phyloP scores from a whole-genome alignment of 2,113 vertebrate genomes.

The Pseudorectes ferrugineus region DNA sequence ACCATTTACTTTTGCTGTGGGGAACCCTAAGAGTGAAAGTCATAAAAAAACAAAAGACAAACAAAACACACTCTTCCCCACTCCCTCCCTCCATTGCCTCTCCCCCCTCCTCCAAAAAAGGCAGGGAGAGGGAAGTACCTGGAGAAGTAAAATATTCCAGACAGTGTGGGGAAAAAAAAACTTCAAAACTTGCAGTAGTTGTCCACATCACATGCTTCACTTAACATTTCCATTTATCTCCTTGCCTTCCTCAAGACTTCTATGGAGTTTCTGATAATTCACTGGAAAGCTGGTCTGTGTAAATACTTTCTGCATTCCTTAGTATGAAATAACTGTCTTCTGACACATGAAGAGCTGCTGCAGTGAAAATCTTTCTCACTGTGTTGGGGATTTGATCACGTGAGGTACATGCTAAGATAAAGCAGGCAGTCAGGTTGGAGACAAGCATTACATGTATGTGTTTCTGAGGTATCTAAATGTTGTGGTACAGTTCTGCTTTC shows the following conservation, averaged over 20 bases:
- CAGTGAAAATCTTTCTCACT: neutral
- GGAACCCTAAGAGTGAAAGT: neutral
- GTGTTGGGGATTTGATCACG: neutral
- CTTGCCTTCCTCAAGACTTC: neutral
- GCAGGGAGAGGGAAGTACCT: rapidly evolving
- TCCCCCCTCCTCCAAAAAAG: rapidly evolving
- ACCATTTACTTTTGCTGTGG: neutral
- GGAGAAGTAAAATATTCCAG: neutral
- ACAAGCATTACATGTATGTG: neutral
- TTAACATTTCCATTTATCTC: neutral
- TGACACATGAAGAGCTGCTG: neutral
- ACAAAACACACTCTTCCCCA: neutral
- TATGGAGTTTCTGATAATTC: neutral
- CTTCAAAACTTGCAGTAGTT: neutral
- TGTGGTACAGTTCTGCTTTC: neutral
- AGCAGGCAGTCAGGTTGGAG: neutral
- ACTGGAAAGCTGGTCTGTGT: neutral
- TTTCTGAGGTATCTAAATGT: neutral
- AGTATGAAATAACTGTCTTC: neutral
- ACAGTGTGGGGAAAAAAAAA: neutral
- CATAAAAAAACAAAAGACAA: neutral
- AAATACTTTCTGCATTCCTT: constrained; percentile 41
- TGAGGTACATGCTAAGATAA: neutral
- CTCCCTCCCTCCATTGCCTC: too few species aligned
- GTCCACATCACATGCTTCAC: neutral